These are phyloP conservation scores for Puffinus mauretanicus DNA, from an alignment of 2,113 vertebrate genomes.

Conservation along the genomic window DNA sequence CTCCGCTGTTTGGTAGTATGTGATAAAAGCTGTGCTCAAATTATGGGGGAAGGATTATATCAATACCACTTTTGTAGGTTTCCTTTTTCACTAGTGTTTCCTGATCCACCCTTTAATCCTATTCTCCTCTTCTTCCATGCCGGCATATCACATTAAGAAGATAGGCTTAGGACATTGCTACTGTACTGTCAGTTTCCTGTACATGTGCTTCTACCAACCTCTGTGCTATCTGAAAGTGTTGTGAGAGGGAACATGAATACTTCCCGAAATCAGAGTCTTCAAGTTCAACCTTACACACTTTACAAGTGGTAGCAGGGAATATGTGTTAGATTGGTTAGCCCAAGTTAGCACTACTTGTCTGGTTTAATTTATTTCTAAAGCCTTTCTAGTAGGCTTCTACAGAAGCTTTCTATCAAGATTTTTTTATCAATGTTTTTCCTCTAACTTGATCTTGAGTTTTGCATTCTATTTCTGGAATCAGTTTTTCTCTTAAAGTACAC, in stretches of 20 bases:
- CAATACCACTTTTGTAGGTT: not conserved
- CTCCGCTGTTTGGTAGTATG: not conserved
- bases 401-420: not conserved
- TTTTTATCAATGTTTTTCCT: not conserved
- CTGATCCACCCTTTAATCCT: not conserved
- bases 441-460: not conserved
- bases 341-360: not conserved
- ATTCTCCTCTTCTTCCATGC: not conserved
- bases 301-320: not conserved
- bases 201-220: not conserved
- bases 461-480: not conserved
- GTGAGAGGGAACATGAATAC: not conserved
- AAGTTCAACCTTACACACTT: not conserved
- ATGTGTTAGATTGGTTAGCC: not conserved
- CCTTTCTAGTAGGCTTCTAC: not conserved
- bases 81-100: not conserved
- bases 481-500: not conserved
- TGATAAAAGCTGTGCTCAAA: not conserved
- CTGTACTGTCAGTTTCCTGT: not conserved
- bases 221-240: not conserved
- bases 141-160: not conserved
- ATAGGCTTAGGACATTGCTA: not conserved
- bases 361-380: not conserved
- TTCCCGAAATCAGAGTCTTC: not conserved
- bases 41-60: not conserved